Conservation (phyloP, 2,113 vertebrate species). For the Clarias magur region DNA sequence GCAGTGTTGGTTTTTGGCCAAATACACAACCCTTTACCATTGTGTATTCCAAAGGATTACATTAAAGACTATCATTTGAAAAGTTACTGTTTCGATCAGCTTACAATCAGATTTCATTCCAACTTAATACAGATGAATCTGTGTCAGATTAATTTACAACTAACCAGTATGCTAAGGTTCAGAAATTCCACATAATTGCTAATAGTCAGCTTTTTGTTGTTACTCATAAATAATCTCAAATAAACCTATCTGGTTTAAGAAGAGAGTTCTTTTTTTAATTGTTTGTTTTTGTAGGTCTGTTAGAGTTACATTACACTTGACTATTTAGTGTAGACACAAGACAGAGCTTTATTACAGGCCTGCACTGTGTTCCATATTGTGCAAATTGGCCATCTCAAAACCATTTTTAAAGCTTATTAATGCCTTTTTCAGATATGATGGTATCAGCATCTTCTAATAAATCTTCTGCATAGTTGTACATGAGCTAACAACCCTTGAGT, state of each 20-base stretch:
- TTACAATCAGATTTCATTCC: not conserved
- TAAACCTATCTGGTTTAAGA: not conserved
- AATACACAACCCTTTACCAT: too few relatives aligned
- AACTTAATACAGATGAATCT: not conserved
- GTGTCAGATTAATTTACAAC: not conserved
- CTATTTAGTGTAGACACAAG: not conserved
- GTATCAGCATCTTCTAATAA: slow-evolving; percentile 18
- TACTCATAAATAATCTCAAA: too few relatives aligned
- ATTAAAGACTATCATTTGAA: not conserved
- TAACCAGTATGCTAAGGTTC: not conserved
- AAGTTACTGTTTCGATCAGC: not conserved
- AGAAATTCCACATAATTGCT: not conserved
- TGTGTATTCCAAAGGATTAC: not conserved
- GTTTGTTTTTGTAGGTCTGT: too few relatives aligned
- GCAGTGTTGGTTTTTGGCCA: too few relatives aligned
- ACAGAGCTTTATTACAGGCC: not conserved
- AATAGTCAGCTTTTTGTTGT: not conserved
- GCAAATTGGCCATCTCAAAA: not conserved
- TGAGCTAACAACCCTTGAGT: not conserved
- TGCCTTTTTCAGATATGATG: not conserved
- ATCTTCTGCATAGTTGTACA: not conserved
- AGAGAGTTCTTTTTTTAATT: too few relatives aligned
- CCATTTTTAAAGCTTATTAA: not conserved
- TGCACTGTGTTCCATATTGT: not conserved
- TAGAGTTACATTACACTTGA: too few relatives aligned